These are phyloP conservation scores for Parochlus steinenii DNA, from an alignment of 2,888 invertebrate genomes.

Conservation along the genomic window DNA sequence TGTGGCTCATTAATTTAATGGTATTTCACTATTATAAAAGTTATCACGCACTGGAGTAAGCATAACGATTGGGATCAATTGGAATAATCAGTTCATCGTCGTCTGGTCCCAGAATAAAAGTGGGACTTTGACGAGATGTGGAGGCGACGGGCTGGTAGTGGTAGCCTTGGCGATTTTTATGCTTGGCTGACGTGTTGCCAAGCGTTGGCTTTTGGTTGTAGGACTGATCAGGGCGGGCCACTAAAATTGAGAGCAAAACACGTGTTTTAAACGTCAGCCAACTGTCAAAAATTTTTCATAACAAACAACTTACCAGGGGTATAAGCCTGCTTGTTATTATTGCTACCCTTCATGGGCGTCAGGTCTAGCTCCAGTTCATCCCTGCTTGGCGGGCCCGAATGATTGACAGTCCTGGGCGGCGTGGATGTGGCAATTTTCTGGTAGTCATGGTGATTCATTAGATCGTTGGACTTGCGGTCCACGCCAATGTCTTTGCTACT, in stretches of 20 bases:
- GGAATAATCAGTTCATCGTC: constrained; percentile 11
- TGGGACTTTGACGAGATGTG: constrained; percentile 37
- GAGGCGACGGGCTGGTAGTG: constrained; percentile 33
- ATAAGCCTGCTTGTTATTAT: constrained; percentile 31
- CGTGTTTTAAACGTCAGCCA: constrained; percentile 16
- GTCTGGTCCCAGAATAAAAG: constrained; percentile 26
- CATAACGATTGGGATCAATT: constrained; percentile 29
- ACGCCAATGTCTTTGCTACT: constrained; percentile 26
- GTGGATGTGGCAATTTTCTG: too few species aligned
- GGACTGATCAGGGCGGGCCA: constrained; percentile 33
- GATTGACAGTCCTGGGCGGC: too few species aligned
- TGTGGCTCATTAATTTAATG: too few species aligned
- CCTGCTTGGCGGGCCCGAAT: too few species aligned
- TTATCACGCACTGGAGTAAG: constrained; percentile 33
- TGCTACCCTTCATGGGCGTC: too few species aligned
- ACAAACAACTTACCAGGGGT: constrained; percentile 31
- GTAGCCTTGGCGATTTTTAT: constrained; percentile 32
- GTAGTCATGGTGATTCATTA: constrained; percentile 24
- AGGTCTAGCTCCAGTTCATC: too few species aligned
- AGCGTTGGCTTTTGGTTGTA: constrained; percentile 31
- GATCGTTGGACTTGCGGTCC: constrained; percentile 22
- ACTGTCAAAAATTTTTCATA: constrained; percentile 20
- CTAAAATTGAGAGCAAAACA: constrained; percentile 17
- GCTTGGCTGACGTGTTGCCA: constrained; percentile 31
- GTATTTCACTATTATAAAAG: too few species aligned